These are phyloP conservation scores for Patagioenas fasciata DNA, from an alignment of 2,113 vertebrate species.

Conservation along the genomic window DNA sequence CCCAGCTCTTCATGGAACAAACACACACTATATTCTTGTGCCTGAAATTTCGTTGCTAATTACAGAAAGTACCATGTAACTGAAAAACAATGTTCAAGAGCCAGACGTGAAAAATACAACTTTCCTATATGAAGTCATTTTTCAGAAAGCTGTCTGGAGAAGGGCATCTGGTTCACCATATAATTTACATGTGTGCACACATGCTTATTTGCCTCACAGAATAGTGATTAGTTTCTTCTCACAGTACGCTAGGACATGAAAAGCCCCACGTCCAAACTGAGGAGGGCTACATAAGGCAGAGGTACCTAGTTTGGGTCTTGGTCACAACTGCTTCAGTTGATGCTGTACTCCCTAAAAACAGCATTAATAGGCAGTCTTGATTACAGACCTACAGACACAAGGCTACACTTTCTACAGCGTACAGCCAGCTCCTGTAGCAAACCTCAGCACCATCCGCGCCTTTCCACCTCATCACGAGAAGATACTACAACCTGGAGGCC, in stretches of 20 bases:
- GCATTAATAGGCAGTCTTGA: neutral
- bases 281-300: neutral
- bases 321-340: neutral
- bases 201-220: neutral
- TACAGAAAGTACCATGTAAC: constrained; percentile 14
- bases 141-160: constrained; percentile 30
- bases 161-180: neutral
- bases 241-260: accelerated
- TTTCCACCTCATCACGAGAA: neutral
- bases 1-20: constrained; percentile 35
- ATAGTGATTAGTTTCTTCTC: neutral
- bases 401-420: neutral
- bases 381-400: neutral
- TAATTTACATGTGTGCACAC: neutral
- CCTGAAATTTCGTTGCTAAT: constrained; percentile 37
- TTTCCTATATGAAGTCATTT: constrained; percentile 53
- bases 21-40: constrained; percentile 47
- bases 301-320: neutral
- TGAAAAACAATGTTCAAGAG: constrained; percentile 36
- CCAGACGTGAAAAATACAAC: constrained; percentile 33
- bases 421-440: neutral
- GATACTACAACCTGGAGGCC: neutral
- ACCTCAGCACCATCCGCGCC: neutral
- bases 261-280: neutral
- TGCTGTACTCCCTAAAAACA: neutral